Conservation (phyloP, 1,140 invertebrate species). For the Zaprionus kolodkinae region DNA sequence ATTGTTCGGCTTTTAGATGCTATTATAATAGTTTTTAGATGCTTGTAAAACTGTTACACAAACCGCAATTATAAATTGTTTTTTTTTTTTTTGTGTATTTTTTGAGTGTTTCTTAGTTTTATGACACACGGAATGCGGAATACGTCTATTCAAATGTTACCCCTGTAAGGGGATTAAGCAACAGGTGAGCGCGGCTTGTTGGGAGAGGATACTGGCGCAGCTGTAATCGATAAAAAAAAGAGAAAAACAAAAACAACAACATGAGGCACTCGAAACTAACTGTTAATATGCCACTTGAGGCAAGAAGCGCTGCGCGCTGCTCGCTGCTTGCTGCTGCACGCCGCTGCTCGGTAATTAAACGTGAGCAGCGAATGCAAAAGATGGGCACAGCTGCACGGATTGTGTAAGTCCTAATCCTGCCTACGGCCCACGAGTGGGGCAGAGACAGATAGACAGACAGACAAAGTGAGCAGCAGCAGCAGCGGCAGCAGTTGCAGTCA, state of each 20-base stretch:
- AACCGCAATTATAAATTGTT: not conserved
- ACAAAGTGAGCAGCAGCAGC: slow-evolving; percentile 4
- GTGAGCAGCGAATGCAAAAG: slow-evolving; percentile 11
- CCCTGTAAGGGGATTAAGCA: slow-evolving; percentile 16
- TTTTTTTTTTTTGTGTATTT: not conserved
- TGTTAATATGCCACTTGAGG: slow-evolving; percentile 8
- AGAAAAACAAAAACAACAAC: not conserved
- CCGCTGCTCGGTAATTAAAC: slow-evolving; percentile 10
- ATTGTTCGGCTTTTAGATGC: slow-evolving; percentile 9
- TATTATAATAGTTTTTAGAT: slow-evolving; percentile 10
- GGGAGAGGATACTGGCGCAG: slow-evolving; percentile 13
- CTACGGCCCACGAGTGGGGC: slow-evolving; percentile 47
- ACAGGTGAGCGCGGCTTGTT: not conserved
- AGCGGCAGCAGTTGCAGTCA: slow-evolving; percentile 37
- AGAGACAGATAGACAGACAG: slow-evolving; percentile 1
- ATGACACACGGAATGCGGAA: slow-evolving; percentile 31
- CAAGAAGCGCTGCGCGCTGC: slow-evolving; percentile 14
- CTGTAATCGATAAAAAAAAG: slow-evolving; percentile 8
- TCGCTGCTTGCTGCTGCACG: not conserved
- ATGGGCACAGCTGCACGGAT: slow-evolving; percentile 42
- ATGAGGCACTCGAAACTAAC: slow-evolving; percentile 4
- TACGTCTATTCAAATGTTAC: slow-evolving; percentile 10
- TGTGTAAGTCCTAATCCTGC: slow-evolving; percentile 69
- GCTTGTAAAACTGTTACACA: slow-evolving; percentile 9
- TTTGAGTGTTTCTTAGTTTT: not conserved